These are phyloP conservation scores for Lampris megalopsis DNA, from an alignment of 2,113 vertebrate species.

Conservation along the genomic window DNA sequence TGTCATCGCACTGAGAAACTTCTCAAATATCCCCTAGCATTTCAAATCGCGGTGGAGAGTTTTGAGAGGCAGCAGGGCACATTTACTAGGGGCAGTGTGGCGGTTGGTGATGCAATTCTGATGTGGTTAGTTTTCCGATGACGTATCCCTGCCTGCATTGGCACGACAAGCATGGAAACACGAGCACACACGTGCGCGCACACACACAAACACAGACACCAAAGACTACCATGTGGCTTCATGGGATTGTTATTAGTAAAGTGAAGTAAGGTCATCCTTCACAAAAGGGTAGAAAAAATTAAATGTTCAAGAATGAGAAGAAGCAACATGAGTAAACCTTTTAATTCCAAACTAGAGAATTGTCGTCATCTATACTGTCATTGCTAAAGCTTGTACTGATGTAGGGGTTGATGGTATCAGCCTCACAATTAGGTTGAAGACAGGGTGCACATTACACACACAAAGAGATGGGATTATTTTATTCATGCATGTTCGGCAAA, in stretches of 20 bases:
- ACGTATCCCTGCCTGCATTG: background rate
- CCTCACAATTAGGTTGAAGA: too few relatives aligned
- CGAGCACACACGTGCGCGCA: background rate
- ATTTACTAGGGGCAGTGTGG: constrained; percentile 31
- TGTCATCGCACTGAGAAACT: constrained; percentile 17
- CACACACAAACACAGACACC: background rate
- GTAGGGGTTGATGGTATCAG: too few relatives aligned
- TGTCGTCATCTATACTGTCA: too few relatives aligned
- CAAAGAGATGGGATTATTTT: too few relatives aligned
- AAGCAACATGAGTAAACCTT: too few relatives aligned
- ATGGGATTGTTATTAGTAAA: background rate
- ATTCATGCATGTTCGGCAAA: too few relatives aligned
- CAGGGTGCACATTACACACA: too few relatives aligned
- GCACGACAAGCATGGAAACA: background rate
- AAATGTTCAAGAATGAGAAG: too few relatives aligned
- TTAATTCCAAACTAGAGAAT: too few relatives aligned
- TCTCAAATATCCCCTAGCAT: constrained; percentile 1
- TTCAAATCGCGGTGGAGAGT: constrained; percentile 11
- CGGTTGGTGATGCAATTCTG: constrained; percentile 39
- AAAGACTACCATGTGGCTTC: background rate
- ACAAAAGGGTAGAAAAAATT: too few relatives aligned
- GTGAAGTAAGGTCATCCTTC: too few relatives aligned
- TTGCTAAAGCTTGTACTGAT: too few relatives aligned
- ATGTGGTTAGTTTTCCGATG: constrained; percentile 33
- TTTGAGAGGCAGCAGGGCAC: constrained; percentile 30